Evolutionary conservation across 2,888 invertebrate genomes (phyloP), one percentile per base, ranked within the genome.

Genomic region (Hyalella azteca): DNA sequence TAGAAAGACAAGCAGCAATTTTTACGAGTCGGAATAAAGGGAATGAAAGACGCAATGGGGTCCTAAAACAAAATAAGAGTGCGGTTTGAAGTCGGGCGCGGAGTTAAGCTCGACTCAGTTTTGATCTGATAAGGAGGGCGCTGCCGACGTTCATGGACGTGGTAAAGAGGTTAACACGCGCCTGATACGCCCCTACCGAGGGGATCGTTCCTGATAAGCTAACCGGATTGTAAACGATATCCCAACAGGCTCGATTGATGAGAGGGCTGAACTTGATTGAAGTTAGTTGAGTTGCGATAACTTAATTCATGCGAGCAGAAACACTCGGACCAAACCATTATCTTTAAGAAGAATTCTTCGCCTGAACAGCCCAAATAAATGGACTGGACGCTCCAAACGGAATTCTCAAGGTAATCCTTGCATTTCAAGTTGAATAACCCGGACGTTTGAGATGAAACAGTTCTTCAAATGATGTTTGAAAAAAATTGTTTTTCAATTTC

Each of bases 191-290:
- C 59, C 26, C 59, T 5, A 11, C 13, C 36, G 66, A 36, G 66
- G 66, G 66, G 66, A 66, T 66, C 66, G 19, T 11, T 7, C n/a
- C 66, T 66, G 66, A 66, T 66, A 66, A 66, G 66, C 66, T 66
- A 66, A 66, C 66, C 66, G 66, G 66, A 66, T 66, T 66, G 66
- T 66, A 66, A 66, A 66, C 66, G 66, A 66, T 66, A 66, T 66
- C 66, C 66, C 36, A 66, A 66, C 45, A 11, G 66, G 19, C 66
- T 66, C 66, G 66, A 66, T 66, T 66, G 66, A 66, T 66, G 66
- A 66, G 66, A 66, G 66, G 66, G 22, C 66, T 66, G 36, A 22
- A 66, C n/a, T 29, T 66, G 66, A 66, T 66, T 66, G 66, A 66
- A 66, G 66, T 66, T 66, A 66, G 66, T 66, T 66, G 66, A 32